Evolutionary conservation across 2,888 invertebrate genomes (phyloP).

Genomic region (Prosapia bicincta): DNA sequence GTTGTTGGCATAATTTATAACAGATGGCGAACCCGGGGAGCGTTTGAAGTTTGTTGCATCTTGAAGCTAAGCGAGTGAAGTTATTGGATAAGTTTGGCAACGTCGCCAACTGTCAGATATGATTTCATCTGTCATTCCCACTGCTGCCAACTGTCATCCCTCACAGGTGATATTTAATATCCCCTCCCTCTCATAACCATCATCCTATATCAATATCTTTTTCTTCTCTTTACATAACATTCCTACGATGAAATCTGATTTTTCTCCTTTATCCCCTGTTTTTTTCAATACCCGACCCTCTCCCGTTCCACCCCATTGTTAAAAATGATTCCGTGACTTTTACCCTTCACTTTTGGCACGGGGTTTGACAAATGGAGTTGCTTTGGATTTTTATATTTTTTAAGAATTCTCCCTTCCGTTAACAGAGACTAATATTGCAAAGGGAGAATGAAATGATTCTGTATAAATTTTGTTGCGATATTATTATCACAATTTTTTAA

Average conservation of each 20-base stretch:
- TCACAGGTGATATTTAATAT: constrained; percentile 27
- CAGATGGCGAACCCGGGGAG: too few relatives aligned
- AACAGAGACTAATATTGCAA: too few relatives aligned
- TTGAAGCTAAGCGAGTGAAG: constrained; percentile 16
- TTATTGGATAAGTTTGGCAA: constrained; percentile 33
- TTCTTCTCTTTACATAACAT: not conserved
- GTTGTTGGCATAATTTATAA: not conserved
- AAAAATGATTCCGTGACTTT: constrained; percentile 26
- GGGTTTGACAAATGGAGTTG: constrained; percentile 32
- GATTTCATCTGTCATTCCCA: constrained; percentile 37
- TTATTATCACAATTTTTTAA: too few relatives aligned
- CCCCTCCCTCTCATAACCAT: not conserved
- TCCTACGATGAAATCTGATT: constrained; percentile 4
- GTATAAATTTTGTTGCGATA: too few relatives aligned
- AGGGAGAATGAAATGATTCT: too few relatives aligned
- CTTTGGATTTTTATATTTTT: constrained; percentile 11
- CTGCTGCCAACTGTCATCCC: constrained; percentile 8
- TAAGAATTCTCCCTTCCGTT: too few relatives aligned
- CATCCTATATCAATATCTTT: constrained; percentile 19
- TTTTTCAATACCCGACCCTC: constrained; percentile 8
- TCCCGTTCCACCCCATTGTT: constrained; percentile 16
- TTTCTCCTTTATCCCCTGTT: constrained; percentile 9
- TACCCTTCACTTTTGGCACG: constrained; percentile 22
- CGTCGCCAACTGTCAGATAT: constrained; percentile 32
- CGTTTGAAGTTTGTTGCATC: constrained; percentile 19